A percentile compares a stretch with the other conserved stretches of the same genome.
Evolutionary conservation across 2,113 vertebrate genomes (phyloP).

Genomic region (Uria aalge): DNA sequence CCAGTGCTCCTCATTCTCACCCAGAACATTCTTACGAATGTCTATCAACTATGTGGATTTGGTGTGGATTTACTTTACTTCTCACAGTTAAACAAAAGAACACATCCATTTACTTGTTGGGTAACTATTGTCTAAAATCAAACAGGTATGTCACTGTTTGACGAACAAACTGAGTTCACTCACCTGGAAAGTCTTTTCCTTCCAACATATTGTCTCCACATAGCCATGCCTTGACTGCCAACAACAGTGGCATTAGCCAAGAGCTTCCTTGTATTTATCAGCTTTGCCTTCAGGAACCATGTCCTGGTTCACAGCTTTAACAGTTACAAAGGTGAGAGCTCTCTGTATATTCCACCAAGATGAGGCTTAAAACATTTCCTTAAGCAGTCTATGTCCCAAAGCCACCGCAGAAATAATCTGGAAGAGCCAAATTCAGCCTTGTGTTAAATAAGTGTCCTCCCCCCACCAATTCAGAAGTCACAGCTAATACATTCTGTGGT

Average conservation of each 20-base stretch:
- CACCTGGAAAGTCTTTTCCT: background rate
- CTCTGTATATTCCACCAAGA: background rate
- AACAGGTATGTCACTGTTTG: conserved; percentile 12
- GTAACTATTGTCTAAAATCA: background rate
- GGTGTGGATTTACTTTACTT: background rate
- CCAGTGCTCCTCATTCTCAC: background rate
- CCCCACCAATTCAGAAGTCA: background rate
- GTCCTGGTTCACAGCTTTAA: background rate
- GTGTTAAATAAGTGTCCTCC: accelerated
- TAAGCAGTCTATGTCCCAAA: background rate
- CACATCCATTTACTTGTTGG: background rate
- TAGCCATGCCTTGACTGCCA: background rate
- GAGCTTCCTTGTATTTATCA: background rate
- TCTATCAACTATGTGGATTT: background rate
- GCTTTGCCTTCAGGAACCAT: conserved; percentile 16
- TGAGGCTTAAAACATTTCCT: background rate
- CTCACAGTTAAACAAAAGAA: background rate
- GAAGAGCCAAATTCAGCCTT: background rate
- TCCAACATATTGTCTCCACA: background rate
- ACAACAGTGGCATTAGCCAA: background rate
- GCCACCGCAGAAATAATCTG: background rate
- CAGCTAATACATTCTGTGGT: accelerated
- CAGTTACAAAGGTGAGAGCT: background rate
- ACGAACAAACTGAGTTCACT: background rate
- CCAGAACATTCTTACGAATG: background rate